Conservation (phyloP, 2,888 invertebrate genomes). For the Apantesis nais region DNA sequence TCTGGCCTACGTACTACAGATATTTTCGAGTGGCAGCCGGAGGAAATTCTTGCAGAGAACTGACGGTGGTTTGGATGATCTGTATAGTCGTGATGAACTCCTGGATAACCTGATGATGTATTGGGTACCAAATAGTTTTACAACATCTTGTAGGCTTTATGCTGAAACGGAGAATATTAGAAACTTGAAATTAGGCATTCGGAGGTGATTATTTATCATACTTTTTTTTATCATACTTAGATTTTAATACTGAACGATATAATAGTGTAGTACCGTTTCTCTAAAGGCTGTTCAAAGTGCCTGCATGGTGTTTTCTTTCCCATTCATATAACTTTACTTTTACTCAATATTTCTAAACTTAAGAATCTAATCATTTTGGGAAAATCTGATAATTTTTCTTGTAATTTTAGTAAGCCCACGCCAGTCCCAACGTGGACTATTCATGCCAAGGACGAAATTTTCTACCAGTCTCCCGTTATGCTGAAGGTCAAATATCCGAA, state of each 20-base stretch:
- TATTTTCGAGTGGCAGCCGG: conserved; percentile 16
- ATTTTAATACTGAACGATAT: too few species aligned
- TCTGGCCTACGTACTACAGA: conserved; percentile 30
- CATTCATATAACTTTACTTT: too few species aligned
- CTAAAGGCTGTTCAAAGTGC: too few species aligned
- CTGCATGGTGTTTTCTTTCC: too few species aligned
- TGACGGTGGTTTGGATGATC: conserved; percentile 24
- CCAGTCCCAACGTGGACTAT: conserved; percentile 88
- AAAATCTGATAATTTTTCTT: conserved; percentile 2
- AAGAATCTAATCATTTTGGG: neutral
- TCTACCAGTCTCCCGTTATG: conserved; percentile 82
- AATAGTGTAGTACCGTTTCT: too few species aligned
- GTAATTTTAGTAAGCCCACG: conserved; percentile 79
- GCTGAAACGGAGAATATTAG: conserved; percentile 29
- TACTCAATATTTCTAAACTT: too few species aligned
- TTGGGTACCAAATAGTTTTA: conserved; percentile 29
- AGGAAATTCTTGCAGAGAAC: conserved; percentile 9
- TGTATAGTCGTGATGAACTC: conserved; percentile 28
- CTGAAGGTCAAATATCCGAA: conserved; percentile 85
- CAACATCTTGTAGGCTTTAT: conserved; percentile 30
- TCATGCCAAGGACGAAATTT: conserved; percentile 88
- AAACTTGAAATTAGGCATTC: conserved; percentile 4
- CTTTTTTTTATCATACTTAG: too few species aligned
- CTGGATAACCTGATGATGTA: conserved; percentile 42
- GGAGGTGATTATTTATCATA: conserved; percentile 11